A percentile compares a stretch with the other conserved stretches of the same genome.
Conservation (phyloP, 2,113 vertebrate species). For the Orycteropus afer region DNA sequence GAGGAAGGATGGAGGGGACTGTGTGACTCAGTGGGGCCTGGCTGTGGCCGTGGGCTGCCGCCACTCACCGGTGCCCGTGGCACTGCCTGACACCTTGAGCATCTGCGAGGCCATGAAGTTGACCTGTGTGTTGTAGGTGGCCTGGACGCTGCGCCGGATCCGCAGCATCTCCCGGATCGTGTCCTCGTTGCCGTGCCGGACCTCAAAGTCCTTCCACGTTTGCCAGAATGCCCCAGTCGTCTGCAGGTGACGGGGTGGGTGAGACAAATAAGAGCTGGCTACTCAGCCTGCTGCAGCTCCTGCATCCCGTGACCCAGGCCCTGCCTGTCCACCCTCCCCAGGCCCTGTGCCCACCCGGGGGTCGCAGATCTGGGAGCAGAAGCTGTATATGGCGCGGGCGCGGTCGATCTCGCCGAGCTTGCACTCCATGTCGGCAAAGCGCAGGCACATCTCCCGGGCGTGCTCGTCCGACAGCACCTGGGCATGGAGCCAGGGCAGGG, state of each 20-base stretch:
- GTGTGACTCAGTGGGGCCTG: not conserved
- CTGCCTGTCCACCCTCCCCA: accelerated
- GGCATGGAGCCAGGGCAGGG: not conserved
- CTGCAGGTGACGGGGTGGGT: constrained; percentile 72
- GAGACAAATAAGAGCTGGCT: accelerated
- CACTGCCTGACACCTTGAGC: constrained; percentile 92
- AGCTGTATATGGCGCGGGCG: constrained; percentile 94
- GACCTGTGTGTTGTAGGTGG: constrained; percentile 97
- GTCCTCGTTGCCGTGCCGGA: constrained; percentile 96
- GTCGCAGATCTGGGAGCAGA: constrained; percentile 96
- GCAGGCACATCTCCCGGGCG: constrained; percentile 94
- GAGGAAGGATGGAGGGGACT: too few species aligned
- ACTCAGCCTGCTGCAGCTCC: accelerated
- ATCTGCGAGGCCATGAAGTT: constrained; percentile 98
- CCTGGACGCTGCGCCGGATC: constrained; percentile 95
- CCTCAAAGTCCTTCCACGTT: constrained; percentile 96
- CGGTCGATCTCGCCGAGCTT: constrained; percentile 96
- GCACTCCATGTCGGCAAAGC: constrained; percentile 97
- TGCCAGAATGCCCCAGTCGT: constrained; percentile 94
- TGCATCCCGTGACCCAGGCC: accelerated
- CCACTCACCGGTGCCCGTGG: constrained; percentile 89
- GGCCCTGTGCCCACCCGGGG: constrained; percentile 87
- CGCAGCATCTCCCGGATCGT: constrained; percentile 95
- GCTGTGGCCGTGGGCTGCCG: not conserved
- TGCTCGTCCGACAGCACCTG: constrained; percentile 94